Evolutionary conservation across 2,113 vertebrate genomes (phyloP).

Genomic region (Leptobrachium ailaonicum): DNA sequence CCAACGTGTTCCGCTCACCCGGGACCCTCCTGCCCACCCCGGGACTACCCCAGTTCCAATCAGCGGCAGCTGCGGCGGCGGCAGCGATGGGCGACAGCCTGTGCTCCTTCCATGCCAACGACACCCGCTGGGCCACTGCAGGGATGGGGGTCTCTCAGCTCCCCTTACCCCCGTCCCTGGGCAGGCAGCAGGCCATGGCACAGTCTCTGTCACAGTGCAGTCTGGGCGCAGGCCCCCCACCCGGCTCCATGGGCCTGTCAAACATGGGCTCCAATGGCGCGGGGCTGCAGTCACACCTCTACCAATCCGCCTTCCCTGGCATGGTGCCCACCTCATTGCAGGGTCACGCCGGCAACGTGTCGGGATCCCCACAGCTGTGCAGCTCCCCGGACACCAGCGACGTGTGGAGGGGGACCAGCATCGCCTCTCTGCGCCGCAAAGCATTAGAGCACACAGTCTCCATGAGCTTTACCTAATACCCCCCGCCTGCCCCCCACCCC

Average conservation of each 20-base stretch:
- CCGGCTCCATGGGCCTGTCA: slow-evolving; percentile 93
- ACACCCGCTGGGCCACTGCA: slow-evolving; percentile 92
- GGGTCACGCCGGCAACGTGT: slow-evolving; percentile 84
- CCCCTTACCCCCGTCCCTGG: slow-evolving; percentile 86
- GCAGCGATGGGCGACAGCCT: slow-evolving; percentile 94
- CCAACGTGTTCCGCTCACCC: slow-evolving; percentile 91
- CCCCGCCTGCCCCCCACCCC: neutral
- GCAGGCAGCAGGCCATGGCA: slow-evolving; percentile 89
- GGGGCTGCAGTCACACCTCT: slow-evolving; percentile 94
- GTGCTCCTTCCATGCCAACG: slow-evolving; percentile 96
- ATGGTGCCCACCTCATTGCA: slow-evolving; percentile 93
- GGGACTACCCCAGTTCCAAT: slow-evolving; percentile 88
- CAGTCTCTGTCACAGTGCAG: slow-evolving; percentile 96
- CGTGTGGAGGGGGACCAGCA: slow-evolving; percentile 98
- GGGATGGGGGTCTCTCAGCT: slow-evolving; percentile 92
- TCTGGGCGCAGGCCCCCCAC: slow-evolving; percentile 83
- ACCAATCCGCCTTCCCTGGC: slow-evolving; percentile 92
- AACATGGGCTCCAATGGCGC: slow-evolving; percentile 88
- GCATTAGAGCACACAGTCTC: slow-evolving; percentile 98
- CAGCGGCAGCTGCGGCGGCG: slow-evolving; percentile 80
- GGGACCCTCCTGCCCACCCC: slow-evolving; percentile 92
- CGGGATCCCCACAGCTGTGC: slow-evolving; percentile 93
- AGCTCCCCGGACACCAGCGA: slow-evolving; percentile 94
- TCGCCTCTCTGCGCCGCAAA: slow-evolving; percentile 94
- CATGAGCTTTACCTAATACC: slow-evolving; percentile 95